Evolutionary conservation across 1,140 invertebrate genomes (phyloP), one percentile per base, ranked within the genome.

Genomic region (Diorhabda elongata): DNA sequence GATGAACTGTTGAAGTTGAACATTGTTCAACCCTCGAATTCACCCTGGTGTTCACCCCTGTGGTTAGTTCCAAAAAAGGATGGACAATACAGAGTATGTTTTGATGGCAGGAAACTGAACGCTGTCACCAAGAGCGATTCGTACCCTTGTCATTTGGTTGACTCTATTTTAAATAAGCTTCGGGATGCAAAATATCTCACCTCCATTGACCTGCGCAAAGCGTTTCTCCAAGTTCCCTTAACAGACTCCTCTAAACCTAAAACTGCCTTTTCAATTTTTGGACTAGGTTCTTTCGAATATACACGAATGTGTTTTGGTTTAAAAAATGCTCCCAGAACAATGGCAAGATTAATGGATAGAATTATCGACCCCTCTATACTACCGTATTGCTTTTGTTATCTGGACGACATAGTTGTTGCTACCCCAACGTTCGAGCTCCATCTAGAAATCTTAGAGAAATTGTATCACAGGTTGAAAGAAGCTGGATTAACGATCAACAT

Each of bases 301-400:
- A 71, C 64, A 9, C 26, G 68, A 1, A 77, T 81, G 75, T 74
- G 78, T 5, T 80, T 81, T 73, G 80, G 79, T 9, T 58, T 82
- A 2, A 66, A 59, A 7, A 80, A 79, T 71, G 47, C 60, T 73
- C 61, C 64, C 26, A 42, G 59, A 47, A 79, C 76, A 2, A 81
- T 82, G 69, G 75, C 78, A 56, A 56, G 77, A 61, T 70, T 81
- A 7, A 78, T 82, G 64, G 77, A 80, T 42, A 67, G 68, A 45
- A 66, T 78, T 42, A 59, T 74, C 4, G 71, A 73, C 0, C 71
- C 69, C 42, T 42, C 58, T 42, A 3, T 60, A 77, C 9, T 75
- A 76, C 68, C 64, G 63, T 42, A 44, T 72, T 57, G 59, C 67
- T 68, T 67, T 66, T 11, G 61, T 73, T 79, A 79, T 66, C 58